Percentiles rank a stretch among this genome's conserved stretches.
phyloP scores from a whole-genome alignment of 2,888 invertebrate species.

The Syrphus vitripennis region DNA sequence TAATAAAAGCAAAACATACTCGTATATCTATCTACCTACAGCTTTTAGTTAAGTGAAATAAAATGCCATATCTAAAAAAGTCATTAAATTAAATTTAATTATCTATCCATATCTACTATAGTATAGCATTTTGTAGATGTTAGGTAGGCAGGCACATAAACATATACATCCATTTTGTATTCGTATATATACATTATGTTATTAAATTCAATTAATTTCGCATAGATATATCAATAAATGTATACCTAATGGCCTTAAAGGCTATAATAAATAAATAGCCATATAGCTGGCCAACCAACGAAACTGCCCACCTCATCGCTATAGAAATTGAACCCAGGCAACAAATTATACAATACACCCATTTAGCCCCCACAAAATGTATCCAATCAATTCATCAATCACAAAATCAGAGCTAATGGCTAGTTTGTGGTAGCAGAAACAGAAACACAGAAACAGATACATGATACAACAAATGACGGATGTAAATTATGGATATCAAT shows the following conservation, averaged over 20 bases:
- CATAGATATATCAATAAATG: not conserved
- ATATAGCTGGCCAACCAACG: conserved; percentile 24
- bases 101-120: not conserved
- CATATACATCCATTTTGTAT: conserved; percentile 4
- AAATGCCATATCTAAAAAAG: conserved; percentile 55
- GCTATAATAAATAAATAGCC: conserved; percentile 18
- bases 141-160: not conserved
- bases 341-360: conserved; percentile 48
- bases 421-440: conserved; percentile 14
- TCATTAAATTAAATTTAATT: conserved; percentile 68
- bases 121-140: not conserved
- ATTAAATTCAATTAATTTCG: conserved; percentile 59
- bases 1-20: not conserved
- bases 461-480: not conserved
- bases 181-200: conserved; percentile 8
- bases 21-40: not conserved
- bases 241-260: conserved; percentile 23
- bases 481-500: conserved; percentile 62
- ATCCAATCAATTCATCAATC: conserved; percentile 70
- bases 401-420: conserved; percentile 57
- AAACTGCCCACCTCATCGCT: conserved; percentile 44
- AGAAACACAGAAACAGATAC: not conserved
- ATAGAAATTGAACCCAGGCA: not conserved
- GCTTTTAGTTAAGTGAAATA: conserved; percentile 47
- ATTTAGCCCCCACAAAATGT: conserved; percentile 59